Base-by-base conservation (phyloP, 2,113 vertebrate species). In the Urocitellus parryii region DNA sequence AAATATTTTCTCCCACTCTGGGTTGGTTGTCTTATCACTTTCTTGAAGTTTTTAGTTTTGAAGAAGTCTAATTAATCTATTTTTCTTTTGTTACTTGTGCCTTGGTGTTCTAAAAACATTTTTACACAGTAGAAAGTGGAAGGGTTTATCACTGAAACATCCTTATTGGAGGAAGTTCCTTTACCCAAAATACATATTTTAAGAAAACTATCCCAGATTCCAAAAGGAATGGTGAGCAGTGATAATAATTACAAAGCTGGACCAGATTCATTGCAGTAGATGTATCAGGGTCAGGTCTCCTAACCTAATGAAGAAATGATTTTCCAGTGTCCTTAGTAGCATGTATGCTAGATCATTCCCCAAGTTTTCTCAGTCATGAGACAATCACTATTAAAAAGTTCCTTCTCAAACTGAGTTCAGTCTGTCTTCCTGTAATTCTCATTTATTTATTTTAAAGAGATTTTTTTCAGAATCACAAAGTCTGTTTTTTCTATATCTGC, bases 51-150 rank as follows among this genome's bases (percentile, higher is more conserved):
- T 39, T 85, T 80, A 96, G 68, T 74, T 94, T 85, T 89, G 53
- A 81, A 91, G 25, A 93, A 88, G 68, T 85, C 29, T 27, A 94
- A 3, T 92, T 92, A 90, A 80, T 81, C 67, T 70, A 2, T 65
- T 39, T 94, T 83, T 42, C 39, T 96, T 88, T 68, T 78, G 29
- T 89, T 89, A 86, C 20, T 76, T 97, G 45, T 97, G 53, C 7
- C 63, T 90, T 89, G 34, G 39, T 94, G 1, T 88, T 91, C 34
- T 68, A 34, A 80, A 95, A 45, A 80, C 58, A 58, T 95, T 95
- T 93, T 80, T 96, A 91, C 85, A 22, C 29, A 67, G 11, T 20
- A 56, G 12, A 85, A 65, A 45, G 14, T 17, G 79, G 42, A 17
- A 67, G 42, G 53, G 65, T 79, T 89, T 92, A 80, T 92, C 63